These are phyloP conservation scores for Aulostomus chinensis DNA, from an alignment of 2,797 vertebrate species.

Conservation along the genomic window DNA sequence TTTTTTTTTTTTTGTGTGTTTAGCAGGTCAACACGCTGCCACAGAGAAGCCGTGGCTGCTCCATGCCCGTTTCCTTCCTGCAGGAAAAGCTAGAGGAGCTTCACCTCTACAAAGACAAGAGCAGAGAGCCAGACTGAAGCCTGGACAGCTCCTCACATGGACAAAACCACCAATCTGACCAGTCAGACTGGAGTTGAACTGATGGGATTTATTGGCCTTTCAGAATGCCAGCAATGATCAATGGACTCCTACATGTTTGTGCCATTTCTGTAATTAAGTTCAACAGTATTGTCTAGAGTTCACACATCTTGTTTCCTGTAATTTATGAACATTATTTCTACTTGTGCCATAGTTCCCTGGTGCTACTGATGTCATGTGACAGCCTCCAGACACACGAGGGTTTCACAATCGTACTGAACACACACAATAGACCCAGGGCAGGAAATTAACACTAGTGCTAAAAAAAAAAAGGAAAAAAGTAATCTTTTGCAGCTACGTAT, in stretches of 20 bases:
- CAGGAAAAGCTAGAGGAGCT: slow-evolving; percentile 82
- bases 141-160: background rate
- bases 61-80: slow-evolving; percentile 74
- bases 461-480: no score
- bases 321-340: no score
- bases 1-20: no score
- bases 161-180: slow-evolving; percentile 18
- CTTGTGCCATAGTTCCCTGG: slow-evolving; percentile 55
- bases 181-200: background rate
- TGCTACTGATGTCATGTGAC: slow-evolving; percentile 36
- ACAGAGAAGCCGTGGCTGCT: slow-evolving; percentile 66
- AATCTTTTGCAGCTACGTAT: no score
- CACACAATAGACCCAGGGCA: slow-evolving; percentile 32
- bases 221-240: background rate
- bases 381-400: background rate
- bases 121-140: slow-evolving; percentile 79
- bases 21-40: slow-evolving; percentile 61
- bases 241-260: slow-evolving; percentile 30
- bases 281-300: slow-evolving; percentile 18
- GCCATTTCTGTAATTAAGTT: slow-evolving; percentile 23
- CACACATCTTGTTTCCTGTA: no score
- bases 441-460: slow-evolving; percentile 68
- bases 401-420: slow-evolving; percentile 7
- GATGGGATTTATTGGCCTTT: slow-evolving; percentile 8
- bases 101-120: slow-evolving; percentile 81